These are phyloP conservation scores for Synergus gifuensis DNA, from an alignment of 2,888 invertebrate genomes.

Conservation along the genomic window DNA sequence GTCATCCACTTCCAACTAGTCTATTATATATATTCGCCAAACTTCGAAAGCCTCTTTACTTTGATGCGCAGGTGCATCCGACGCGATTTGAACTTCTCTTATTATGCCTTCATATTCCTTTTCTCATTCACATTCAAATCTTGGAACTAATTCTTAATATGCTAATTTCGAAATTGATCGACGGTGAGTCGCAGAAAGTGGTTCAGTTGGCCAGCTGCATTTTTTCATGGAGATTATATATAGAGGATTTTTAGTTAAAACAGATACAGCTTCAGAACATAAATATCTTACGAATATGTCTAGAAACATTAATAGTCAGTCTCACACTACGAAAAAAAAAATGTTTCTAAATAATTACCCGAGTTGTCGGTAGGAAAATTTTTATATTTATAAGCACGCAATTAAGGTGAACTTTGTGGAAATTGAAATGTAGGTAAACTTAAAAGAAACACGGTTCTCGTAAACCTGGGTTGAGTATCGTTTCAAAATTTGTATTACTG, in stretches of 20 bases:
- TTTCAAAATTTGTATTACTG: constrained; percentile 3
- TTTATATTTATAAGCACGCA: too few species aligned
- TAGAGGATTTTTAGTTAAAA: too few species aligned
- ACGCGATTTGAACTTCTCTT: constrained; percentile 15
- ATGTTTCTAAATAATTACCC: too few species aligned
- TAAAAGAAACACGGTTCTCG: neutral
- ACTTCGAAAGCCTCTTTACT: constrained; percentile 32
- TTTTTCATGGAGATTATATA: too few species aligned
- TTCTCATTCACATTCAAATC: constrained; percentile 13
- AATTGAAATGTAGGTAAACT: neutral
- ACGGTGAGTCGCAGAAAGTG: neutral
- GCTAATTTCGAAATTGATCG: constrained; percentile 5
- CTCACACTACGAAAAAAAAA: too few species aligned
- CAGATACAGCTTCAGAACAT: too few species aligned
- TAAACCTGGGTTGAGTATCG: constrained; percentile 14
- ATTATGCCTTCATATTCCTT: neutral
- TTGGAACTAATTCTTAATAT: constrained; percentile 15
- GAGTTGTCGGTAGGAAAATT: too few species aligned
- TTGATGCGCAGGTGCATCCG: constrained; percentile 33
- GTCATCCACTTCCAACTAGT: constrained; percentile 28
- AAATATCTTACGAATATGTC: too few species aligned
- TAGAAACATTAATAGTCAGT: too few species aligned
- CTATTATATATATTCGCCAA: constrained; percentile 34
- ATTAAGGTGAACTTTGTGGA: too few species aligned
- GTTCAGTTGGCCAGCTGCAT: neutral